Conservation (phyloP, 1,140 invertebrate genomes). For the Agrypnia vestita region DNA sequence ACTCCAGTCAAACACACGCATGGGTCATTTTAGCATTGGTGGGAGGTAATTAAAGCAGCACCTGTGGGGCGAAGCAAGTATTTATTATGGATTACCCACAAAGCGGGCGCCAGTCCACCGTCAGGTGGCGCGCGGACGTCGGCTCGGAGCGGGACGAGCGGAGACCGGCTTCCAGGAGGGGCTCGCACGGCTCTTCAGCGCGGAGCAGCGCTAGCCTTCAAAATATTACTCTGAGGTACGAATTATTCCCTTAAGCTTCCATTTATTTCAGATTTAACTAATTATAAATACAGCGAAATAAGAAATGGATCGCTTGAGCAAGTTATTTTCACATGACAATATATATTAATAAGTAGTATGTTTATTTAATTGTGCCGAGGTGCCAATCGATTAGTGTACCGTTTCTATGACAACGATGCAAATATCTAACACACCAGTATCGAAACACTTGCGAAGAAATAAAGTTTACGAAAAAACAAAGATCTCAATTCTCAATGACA, state of each 20-base stretch:
- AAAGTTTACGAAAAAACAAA: too few species aligned
- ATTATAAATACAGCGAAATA: background rate
- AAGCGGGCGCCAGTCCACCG: slow-evolving; percentile 43
- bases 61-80: slow-evolving; percentile 30
- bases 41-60: slow-evolving; percentile 51
- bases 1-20: slow-evolving; percentile 22
- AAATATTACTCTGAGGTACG: slow-evolving; percentile 24
- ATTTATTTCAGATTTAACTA: background rate
- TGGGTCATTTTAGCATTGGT: slow-evolving; percentile 23
- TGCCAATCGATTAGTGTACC: too few species aligned
- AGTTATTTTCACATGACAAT: too few species aligned
- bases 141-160: background rate
- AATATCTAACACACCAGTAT: background rate
- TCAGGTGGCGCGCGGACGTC: slow-evolving; percentile 44
- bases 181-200: slow-evolving; percentile 34
- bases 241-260: background rate
- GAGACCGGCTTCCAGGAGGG: slow-evolving; percentile 54
- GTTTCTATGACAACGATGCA: slow-evolving; percentile 24
- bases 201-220: slow-evolving; percentile 42
- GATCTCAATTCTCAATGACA: too few species aligned
- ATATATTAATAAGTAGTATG: background rate
- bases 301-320: too few species aligned
- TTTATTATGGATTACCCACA: slow-evolving; percentile 57
- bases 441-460: too few species aligned
- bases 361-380: background rate